Conservation (phyloP, 1,140 invertebrate genomes). For the Panagrolaimus sp. region DNA sequence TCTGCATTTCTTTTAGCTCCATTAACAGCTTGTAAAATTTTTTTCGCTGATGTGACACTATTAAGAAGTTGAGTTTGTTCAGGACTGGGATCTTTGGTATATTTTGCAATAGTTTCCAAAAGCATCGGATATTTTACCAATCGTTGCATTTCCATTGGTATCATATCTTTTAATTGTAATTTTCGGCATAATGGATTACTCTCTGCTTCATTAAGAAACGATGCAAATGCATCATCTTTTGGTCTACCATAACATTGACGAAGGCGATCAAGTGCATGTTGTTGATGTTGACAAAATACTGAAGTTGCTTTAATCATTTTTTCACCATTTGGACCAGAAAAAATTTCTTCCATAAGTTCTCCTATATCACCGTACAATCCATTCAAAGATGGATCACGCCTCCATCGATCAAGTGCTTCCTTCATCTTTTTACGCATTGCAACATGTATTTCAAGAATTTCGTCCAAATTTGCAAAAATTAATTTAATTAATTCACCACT, state of each 20-base stretch:
- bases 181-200: constrained; percentile 80
- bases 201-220: constrained; percentile 77
- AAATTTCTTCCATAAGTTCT: constrained; percentile 70
- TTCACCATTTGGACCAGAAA: constrained; percentile 70
- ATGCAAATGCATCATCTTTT: constrained; percentile 73
- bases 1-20: constrained; percentile 83
- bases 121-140: constrained; percentile 90
- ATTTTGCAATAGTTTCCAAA: constrained; percentile 80
- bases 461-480: constrained; percentile 83
- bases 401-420: constrained; percentile 36
- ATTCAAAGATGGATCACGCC: constrained; percentile 59
- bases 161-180: constrained; percentile 69
- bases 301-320: constrained; percentile 71
- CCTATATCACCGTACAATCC: constrained; percentile 73
- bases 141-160: constrained; percentile 57
- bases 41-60: constrained; percentile 57
- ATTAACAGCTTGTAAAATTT: constrained; percentile 83
- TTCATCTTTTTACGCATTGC: constrained; percentile 51
- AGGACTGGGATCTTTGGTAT: constrained; percentile 59
- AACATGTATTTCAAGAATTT: constrained; percentile 67
- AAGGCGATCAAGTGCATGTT: constrained; percentile 66
- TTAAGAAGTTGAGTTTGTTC: constrained; percentile 44
- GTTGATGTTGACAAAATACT: constrained; percentile 84
- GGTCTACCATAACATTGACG: constrained; percentile 62
- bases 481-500: constrained; percentile 73